A percentile compares a stretch with the other conserved stretches of the same genome.
Evolutionary conservation across 2,888 invertebrate species (phyloP).

Genomic region (Monopis laevigella): DNA sequence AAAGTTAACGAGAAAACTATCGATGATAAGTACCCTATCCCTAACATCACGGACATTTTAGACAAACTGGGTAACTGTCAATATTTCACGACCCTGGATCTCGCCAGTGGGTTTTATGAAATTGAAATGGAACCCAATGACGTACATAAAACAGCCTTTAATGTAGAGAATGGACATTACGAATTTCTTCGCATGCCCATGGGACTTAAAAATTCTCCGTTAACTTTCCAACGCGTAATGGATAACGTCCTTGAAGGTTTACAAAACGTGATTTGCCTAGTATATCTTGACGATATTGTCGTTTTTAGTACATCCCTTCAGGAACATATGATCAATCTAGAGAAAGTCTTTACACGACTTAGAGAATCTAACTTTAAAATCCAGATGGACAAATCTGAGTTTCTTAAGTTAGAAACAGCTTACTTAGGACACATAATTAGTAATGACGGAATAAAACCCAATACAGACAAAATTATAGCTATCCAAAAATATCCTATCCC

Average conservation of each 20-base stretch:
- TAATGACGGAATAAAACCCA: constrained; percentile 22
- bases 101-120: constrained; percentile 25
- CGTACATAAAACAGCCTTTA: constrained; percentile 28
- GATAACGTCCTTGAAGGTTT: constrained; percentile 26
- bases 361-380: constrained; percentile 17
- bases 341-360: constrained; percentile 24
- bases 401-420: constrained; percentile 18
- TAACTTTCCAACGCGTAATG: constrained; percentile 30
- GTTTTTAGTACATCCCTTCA: constrained; percentile 20
- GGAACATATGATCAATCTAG: constrained; percentile 23
- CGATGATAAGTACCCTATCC: constrained; percentile 16
- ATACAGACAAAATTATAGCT: constrained; percentile 24
- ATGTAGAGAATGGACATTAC: constrained; percentile 26
- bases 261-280: constrained; percentile 18
- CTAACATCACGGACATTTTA: too few relatives aligned
- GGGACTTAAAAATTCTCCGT: constrained; percentile 27
- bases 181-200: constrained; percentile 30
- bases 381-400: constrained; percentile 21
- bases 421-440: constrained; percentile 21
- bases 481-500: constrained; percentile 22
- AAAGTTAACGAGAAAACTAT: constrained; percentile 15
- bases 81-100: constrained; percentile 23
- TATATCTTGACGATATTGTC: constrained; percentile 26
- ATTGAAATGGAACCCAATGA: constrained; percentile 18
- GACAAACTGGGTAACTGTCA: constrained; percentile 18